Conservation (phyloP, 2,888 invertebrate species). For the Cyaniris semiargus region DNA sequence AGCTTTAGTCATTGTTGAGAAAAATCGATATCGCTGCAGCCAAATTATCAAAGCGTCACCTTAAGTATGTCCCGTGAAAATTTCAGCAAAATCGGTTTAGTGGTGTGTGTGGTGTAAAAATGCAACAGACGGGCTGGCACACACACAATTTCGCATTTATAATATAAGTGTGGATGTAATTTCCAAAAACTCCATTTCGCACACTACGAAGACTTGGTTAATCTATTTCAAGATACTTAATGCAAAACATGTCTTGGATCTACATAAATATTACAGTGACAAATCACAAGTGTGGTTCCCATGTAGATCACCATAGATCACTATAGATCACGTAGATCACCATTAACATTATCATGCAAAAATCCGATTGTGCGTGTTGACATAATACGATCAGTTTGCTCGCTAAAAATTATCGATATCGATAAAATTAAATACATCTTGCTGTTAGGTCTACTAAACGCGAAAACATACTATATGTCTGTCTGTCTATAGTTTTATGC, state of each 20-base stretch:
- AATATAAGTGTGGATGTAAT: background rate
- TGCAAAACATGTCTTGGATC: conserved; percentile 54
- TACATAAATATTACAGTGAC: conserved; percentile 69
- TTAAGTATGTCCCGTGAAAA: too few relatives aligned
- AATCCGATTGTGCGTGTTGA: conserved; percentile 75
- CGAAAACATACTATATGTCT: too few relatives aligned
- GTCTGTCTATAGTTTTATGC: too few relatives aligned
- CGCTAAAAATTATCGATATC: conserved; percentile 47
- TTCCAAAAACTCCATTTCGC: background rate
- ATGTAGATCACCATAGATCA: conserved; percentile 56
- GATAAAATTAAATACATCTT: background rate
- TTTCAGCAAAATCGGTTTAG: too few relatives aligned
- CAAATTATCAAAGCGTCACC: too few relatives aligned
- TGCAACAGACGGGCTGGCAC: too few relatives aligned
- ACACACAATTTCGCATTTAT: too few relatives aligned
- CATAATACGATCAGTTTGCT: conserved; percentile 78
- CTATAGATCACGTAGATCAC: conserved; percentile 35
- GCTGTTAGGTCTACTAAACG: background rate
- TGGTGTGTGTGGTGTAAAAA: too few relatives aligned
- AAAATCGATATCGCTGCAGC: too few relatives aligned
- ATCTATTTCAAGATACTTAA: conserved; percentile 35
- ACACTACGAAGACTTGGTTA: background rate
- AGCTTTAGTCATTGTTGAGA: too few relatives aligned
- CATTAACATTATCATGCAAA: conserved; percentile 74
- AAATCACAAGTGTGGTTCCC: conserved; percentile 63